These are phyloP conservation scores for Phalanger gymnotis DNA, from an alignment of 2,797 vertebrate genomes.

Conservation along the genomic window DNA sequence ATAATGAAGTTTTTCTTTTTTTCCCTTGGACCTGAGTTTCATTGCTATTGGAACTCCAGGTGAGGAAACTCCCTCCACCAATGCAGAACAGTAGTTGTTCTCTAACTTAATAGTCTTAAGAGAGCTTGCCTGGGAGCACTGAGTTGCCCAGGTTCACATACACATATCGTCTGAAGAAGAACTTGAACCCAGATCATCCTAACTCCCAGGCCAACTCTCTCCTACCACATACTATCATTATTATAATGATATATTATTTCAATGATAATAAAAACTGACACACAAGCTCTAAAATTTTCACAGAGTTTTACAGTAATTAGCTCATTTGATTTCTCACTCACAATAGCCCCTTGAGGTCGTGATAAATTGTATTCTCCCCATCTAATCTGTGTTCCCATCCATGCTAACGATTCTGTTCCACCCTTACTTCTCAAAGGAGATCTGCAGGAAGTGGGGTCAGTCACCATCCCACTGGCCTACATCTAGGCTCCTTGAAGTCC, in stretches of 20 bases:
- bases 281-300: not conserved
- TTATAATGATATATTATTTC: not conserved
- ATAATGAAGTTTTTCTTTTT: not conserved
- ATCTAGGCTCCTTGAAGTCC: not conserved
- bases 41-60: not conserved
- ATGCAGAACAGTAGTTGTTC: not conserved
- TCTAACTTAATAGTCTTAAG: not conserved
- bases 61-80: not conserved
- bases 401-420: not conserved
- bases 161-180: not conserved
- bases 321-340: not conserved
- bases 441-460: not conserved
- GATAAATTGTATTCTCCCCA: not conserved
- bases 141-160: not conserved
- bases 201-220: not conserved
- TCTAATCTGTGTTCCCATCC: not conserved
- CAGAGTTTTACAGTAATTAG: not conserved
- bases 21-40: not conserved
- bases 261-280: not conserved
- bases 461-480: not conserved
- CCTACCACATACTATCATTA: not conserved
- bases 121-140: not conserved
- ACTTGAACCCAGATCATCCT: no score
- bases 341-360: not conserved
- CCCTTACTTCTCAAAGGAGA: not conserved